Conservation (phyloP, 2,888 invertebrate species). For the Hydropsyche betteni region DNA sequence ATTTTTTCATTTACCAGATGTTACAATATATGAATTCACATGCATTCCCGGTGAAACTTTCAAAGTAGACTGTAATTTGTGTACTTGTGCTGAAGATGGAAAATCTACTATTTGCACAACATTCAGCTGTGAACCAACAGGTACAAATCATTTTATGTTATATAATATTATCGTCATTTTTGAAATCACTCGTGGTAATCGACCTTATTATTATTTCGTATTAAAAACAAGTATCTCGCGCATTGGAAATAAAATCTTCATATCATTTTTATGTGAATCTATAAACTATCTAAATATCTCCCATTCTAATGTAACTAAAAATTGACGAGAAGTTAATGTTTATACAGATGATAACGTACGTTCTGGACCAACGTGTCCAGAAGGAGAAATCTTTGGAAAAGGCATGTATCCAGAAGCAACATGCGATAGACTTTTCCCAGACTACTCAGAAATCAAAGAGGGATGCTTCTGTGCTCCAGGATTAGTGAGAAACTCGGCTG, state of each 20-base stretch:
- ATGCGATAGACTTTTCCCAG: slow-evolving; percentile 18
- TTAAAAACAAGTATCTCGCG: too few species aligned
- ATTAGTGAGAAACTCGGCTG: slow-evolving; percentile 16
- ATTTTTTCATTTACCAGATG: background rate
- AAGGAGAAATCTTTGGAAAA: background rate
- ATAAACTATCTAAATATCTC: too few species aligned
- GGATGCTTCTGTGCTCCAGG: slow-evolving; percentile 19
- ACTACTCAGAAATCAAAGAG: background rate
- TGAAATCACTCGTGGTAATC: too few species aligned
- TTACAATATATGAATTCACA: background rate
- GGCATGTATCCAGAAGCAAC: slow-evolving; percentile 17
- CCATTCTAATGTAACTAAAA: background rate
- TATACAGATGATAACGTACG: background rate
- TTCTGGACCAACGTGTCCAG: slow-evolving; percentile 1
- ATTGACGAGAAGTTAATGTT: background rate
- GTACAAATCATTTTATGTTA: background rate
- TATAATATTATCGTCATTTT: too few species aligned
- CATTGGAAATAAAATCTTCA: too few species aligned
- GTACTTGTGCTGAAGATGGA: slow-evolving; percentile 21
- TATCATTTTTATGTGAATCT: too few species aligned
- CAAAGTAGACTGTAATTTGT: slow-evolving; percentile 27
- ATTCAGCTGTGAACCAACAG: background rate
- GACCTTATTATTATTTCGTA: too few species aligned
- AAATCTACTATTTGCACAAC: slow-evolving; percentile 27
- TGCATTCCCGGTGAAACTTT: slow-evolving; percentile 30